These are phyloP conservation scores for Eumerus sabulonum DNA, from an alignment of 2,888 invertebrate species.

Conservation along the genomic window DNA sequence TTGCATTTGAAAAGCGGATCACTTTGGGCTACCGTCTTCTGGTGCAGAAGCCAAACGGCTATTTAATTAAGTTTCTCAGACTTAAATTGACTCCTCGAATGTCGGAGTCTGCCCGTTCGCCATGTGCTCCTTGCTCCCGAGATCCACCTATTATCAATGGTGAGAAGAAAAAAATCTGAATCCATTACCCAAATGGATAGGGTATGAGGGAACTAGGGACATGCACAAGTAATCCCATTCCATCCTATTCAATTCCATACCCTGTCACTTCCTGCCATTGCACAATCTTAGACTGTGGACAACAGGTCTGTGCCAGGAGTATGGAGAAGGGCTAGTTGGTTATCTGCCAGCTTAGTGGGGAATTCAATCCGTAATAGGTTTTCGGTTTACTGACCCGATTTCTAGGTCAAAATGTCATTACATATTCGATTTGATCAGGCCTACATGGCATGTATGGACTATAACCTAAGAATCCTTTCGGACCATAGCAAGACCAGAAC, in stretches of 20 bases:
- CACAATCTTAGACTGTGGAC: slow-evolving; percentile 5
- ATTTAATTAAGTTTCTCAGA: slow-evolving; percentile 42
- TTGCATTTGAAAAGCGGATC: slow-evolving; percentile 37
- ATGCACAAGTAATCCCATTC: too few relatives aligned
- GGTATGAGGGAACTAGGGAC: neutral
- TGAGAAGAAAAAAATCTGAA: neutral
- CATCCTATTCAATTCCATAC: too few relatives aligned
- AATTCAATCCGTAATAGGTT: slow-evolving; percentile 50
- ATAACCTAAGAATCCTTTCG: too few relatives aligned
- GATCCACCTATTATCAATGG: neutral
- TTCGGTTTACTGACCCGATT: slow-evolving; percentile 61
- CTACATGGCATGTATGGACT: neutral
- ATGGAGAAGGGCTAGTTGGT: slow-evolving; percentile 26
- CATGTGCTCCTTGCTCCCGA: too few relatives aligned
- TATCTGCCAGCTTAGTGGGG: neutral
- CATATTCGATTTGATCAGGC: slow-evolving; percentile 55
- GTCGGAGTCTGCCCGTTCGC: neutral
- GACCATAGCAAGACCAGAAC: too few relatives aligned
- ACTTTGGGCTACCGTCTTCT: slow-evolving; percentile 3
- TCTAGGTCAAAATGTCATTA: slow-evolving; percentile 50
- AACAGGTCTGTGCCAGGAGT: slow-evolving; percentile 11
- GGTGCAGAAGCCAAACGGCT: neutral
- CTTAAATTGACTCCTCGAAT: slow-evolving; percentile 18
- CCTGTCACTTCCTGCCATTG: neutral
- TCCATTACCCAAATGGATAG: slow-evolving; percentile 12